Evolutionary conservation across 2,888 invertebrate genomes (phyloP), one percentile per base, ranked within the genome.

Genomic region (Phanerotoma sp.): DNA sequence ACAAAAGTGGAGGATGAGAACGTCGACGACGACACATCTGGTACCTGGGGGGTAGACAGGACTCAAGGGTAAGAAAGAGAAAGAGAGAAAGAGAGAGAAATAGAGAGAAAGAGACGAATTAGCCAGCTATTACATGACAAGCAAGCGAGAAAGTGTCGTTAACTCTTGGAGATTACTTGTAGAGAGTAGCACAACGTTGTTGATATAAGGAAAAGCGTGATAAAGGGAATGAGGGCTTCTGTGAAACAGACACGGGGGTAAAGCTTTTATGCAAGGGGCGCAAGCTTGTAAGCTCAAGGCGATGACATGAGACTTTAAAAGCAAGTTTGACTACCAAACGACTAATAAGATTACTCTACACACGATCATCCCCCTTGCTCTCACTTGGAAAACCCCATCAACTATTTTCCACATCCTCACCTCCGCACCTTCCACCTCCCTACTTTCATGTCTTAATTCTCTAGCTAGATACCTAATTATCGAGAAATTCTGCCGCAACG

Each of bases 401-500:
- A 22, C 45, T 44, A 28, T 41, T 52, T 5, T 44, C 40, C 10
- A 21, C 48, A 30, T 13, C 9, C 44, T 20, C 30, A 9, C 20
- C 13, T 10, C 33, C 21, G 16, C 28, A 28, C 18, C 35, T 18
- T 25, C 30, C 25, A 13, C 21, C 9, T 40, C 18, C 50, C 45
- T 22, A n/a, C 44, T 38, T 13, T 38, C 21, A 15, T 15, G 32
- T 35, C 45, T 45, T 66, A 68, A 71, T 69, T 67, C 68, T 66
- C 66, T 65, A 56, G 61, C 60, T 60, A 63, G 71, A 69, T 69
- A 70, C 68, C 69, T 72, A 70, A 71, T 71, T 72, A 72, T 70
- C 68, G 67, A 64, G 58, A 65, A 69, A 70, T 69, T 70, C 64
- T 49, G 32, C 56, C 52, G 59, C 56, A 56, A 59, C 33, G 46